These are phyloP conservation scores for Equus quagga DNA, from an alignment of 2,113 vertebrate genomes.

Conservation along the genomic window DNA sequence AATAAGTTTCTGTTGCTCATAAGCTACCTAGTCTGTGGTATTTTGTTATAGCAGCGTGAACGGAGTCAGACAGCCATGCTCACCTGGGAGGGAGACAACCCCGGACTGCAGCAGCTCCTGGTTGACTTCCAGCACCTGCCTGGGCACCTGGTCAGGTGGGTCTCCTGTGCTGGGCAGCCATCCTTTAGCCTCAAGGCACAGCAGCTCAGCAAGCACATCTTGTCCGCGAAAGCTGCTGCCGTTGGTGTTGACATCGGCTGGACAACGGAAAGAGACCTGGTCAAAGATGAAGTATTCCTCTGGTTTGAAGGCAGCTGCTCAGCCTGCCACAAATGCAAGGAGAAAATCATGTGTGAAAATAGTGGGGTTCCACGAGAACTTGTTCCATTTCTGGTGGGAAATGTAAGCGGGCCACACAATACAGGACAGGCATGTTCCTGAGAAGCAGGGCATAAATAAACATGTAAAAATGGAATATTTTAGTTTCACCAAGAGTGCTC, in stretches of 20 bases:
- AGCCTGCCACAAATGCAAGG: neutral
- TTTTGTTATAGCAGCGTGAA: neutral
- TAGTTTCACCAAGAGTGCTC: neutral
- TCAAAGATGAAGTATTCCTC: neutral
- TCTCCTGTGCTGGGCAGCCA: constrained; percentile 11
- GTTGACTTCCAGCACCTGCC: constrained; percentile 85
- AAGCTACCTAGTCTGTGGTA: neutral
- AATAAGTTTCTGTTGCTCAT: neutral
- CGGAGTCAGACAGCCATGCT: neutral
- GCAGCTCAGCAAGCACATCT: constrained; percentile 73
- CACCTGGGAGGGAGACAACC: constrained; percentile 88
- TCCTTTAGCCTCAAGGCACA: constrained; percentile 12
- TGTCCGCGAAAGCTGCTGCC: neutral
- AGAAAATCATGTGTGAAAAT: neutral
- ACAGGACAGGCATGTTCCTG: neutral
- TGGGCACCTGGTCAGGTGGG: constrained; percentile 67
- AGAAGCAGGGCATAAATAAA: neutral
- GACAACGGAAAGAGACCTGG: neutral
- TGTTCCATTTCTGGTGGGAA: neutral
- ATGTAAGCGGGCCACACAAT: neutral
- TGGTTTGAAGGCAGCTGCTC: neutral
- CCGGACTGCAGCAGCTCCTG: constrained; percentile 89
- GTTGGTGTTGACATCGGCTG: constrained; percentile 45
- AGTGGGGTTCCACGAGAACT: neutral
- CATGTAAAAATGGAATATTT: neutral